Base-by-base conservation (phyloP, 2,888 invertebrate genomes). In the Orthonevra nobilis region DNA sequence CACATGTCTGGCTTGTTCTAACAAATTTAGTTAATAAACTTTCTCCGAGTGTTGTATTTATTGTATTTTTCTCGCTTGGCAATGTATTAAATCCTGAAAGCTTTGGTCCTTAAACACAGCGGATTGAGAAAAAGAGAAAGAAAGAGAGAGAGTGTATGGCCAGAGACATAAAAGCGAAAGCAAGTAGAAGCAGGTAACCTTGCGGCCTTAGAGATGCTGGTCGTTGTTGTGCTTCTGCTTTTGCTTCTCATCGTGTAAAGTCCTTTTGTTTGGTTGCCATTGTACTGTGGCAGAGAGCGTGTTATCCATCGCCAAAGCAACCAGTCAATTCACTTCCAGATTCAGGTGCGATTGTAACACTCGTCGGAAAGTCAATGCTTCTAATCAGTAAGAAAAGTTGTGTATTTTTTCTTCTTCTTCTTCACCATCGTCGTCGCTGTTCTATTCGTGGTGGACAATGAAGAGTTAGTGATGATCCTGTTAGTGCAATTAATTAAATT, bases 281-380 rank as follows among this genome's bases (percentile, higher is more conserved):
- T 77, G 64, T 66, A 14, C 14, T 34, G 48, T 44, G 32, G n/a
- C 44, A 36, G 58, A 70, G 64, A 56, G 44, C 48, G 70, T 70
- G 36, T 20, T 23, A 54, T 54, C 34, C 36, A 38, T 54, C 36
- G 36, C 30, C 46, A 17, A 14, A 34, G 23, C 63, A 38, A 46
- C 52, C 19, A 36, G 56, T 75, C 70, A 63, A 63, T 69, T 70
- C 63, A 50, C 34, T 54, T 52, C 36, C 50, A 77, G 77, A 77
- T 61, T 70, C 77, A 77, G 77, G 77, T 77, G 64, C 60, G 60
- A 72, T 30, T 44, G 52, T 52, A 58, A 64, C 60, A 66, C 58
- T 77, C 66, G 52, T 77, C 70, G 77, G 58, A 64, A 77, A 70
- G 70, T 64, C 64, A 52, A 77, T 72, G 72, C 9, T 77, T 60